These are phyloP conservation scores for human (Homo sapiens) DNA, from an alignment of 2,113 vertebrate genomes.

Conservation along the genomic window DNA sequence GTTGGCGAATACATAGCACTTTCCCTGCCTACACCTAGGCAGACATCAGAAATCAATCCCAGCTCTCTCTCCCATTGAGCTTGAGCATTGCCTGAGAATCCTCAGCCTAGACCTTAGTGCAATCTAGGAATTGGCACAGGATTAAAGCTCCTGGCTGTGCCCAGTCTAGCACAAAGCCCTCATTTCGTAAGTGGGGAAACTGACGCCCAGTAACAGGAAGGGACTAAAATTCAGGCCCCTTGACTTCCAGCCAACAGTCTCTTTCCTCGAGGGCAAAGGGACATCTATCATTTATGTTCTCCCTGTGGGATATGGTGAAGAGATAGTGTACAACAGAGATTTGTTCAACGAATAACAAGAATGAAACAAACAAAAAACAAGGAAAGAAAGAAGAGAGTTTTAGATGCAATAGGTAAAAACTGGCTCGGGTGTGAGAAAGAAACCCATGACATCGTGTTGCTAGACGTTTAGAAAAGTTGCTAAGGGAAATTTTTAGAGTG, in stretches of 20 bases:
- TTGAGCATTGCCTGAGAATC: no score
- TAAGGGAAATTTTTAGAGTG: not conserved
- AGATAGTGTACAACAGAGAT: not conserved
- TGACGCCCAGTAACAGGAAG: not conserved
- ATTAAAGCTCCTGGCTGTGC: not conserved
- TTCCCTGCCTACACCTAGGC: not conserved
- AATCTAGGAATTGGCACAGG: accelerated
- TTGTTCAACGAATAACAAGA: not conserved
- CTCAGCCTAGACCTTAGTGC: not conserved
- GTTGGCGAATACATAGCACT: no score
- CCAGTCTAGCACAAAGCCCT: not conserved
- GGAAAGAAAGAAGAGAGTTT: not conserved
- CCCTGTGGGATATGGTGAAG: not conserved
- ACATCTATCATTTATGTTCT: not conserved
- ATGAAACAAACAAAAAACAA: no score
- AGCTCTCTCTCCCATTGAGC: not conserved
- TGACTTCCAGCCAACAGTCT: not conserved
- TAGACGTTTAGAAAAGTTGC: not conserved
- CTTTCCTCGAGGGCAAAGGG: not conserved
- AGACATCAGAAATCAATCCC: not conserved
- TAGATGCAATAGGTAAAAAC: not conserved
- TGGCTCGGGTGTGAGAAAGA: not conserved
- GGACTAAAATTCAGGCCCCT: not conserved
- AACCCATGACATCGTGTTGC: not conserved
- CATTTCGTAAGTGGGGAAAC: not conserved